These are phyloP conservation scores for Tapirus terrestris DNA, from an alignment of 2,113 vertebrate genomes.

Conservation along the genomic window DNA sequence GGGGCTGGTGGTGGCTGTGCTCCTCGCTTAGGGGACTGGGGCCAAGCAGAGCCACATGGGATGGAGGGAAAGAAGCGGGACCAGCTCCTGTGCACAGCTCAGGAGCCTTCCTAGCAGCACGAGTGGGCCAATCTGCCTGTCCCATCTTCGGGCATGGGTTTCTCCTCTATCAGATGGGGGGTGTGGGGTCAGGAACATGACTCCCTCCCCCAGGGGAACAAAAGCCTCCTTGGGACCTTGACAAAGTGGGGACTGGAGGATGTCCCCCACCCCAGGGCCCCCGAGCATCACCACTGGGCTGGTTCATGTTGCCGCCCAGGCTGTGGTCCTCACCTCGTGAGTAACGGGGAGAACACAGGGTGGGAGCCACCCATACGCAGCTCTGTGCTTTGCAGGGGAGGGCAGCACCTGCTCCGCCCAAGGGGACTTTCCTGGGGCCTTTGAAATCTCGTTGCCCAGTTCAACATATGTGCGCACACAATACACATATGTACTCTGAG, in stretches of 20 bases:
- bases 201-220: no score
- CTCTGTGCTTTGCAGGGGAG: background rate
- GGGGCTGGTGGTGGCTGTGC: background rate
- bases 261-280: background rate
- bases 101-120: no score
- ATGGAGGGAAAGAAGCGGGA: no score
- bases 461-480: background rate
- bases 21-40: background rate
- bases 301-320: background rate
- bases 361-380: no score
- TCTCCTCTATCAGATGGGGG: no score
- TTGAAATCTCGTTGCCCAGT: fast-evolving
- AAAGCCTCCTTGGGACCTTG: no score
- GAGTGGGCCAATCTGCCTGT: no score
- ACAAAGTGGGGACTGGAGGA: background rate
- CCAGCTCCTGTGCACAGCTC: no score
- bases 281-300: background rate
- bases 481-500: fast-evolving
- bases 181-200: no score
- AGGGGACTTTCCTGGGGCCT: background rate
- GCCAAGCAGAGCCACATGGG: no score
- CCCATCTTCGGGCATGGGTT: no score
- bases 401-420: background rate
- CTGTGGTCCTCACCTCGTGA: background rate
- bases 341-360: background rate